Evolutionary conservation across 2,797 vertebrate genomes (phyloP), one percentile per base, ranked within the genome.

Genomic region (Kryptopterus vitreolus): DNA sequence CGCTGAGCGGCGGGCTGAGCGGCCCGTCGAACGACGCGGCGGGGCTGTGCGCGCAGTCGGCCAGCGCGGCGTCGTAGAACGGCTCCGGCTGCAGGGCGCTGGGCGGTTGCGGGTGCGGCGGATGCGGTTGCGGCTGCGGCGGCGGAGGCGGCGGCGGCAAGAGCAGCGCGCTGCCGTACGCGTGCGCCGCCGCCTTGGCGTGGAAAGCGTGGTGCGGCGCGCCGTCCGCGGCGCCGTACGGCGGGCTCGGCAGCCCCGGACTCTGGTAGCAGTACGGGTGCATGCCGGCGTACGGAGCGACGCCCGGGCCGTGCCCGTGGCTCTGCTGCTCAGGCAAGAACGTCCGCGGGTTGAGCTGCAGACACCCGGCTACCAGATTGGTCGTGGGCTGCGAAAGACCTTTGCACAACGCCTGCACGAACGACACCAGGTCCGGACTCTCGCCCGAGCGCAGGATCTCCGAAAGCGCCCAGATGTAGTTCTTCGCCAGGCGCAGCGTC

Each of bases 401-500:
- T 90, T 98, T 99, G 91, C 98, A 99, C 83, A 99, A 95, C 0
- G 96, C 97, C 91, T 99, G 98, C 75, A 99, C 97, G 57, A 97
- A 99, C 82, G 95, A 95, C 88, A 99, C 95, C 75, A 99, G 92
- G 87, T 99, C 98, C 0, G 98, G 98, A 43, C 96, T 96, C 85
- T 98, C 98, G 46, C 98, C 97, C 0, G 97, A 98, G 33, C 97
- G 95, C 85, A 99, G 90, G 88, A 96, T 93, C 92, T 99, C 98
- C 0, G 97, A 98, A 13, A 99, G 95, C 0, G 98, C 96, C 97
- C 98, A 98, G 88, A 99, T 99, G 88, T 99, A 99, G 89, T 99
- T 99, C 90, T 99, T 99, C 84, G 98, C 98, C 73, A 99, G 90
- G 78, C 97, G 95, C 70, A 99, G 92, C 0, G 98, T 99, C 93